A percentile compares a stretch with the other conserved stretches of the same genome.
phyloP scores from a whole-genome alignment of 2,888 invertebrate species.

The Meganola albula region DNA sequence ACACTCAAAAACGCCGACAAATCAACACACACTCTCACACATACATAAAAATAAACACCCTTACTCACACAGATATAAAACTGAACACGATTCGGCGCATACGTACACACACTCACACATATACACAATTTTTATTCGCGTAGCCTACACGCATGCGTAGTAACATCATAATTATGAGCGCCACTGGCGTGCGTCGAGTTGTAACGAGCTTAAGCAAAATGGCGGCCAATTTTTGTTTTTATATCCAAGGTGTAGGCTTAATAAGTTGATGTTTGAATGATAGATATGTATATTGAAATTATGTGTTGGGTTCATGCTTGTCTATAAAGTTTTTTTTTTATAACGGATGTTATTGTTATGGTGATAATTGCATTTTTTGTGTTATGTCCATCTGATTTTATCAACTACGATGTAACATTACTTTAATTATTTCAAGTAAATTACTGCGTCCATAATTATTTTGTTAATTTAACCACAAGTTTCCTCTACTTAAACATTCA shows the following conservation, averaged over 20 bases:
- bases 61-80: constrained; percentile 7
- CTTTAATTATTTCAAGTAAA: too few species aligned
- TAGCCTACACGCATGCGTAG: constrained; percentile 38
- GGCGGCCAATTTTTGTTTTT: constrained; percentile 66
- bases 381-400: too few species aligned
- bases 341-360: too few species aligned
- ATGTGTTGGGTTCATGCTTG: constrained; percentile 31
- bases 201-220: constrained; percentile 76
- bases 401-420: too few species aligned
- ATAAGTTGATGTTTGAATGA: constrained; percentile 47
- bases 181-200: constrained; percentile 73
- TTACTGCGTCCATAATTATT: too few species aligned
- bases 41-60: constrained; percentile 10
- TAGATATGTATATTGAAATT: constrained; percentile 36
- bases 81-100: constrained; percentile 21
- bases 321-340: too few species aligned
- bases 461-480: too few species aligned
- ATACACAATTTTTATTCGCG: constrained; percentile 42
- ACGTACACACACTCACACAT: constrained; percentile 35
- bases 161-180: constrained; percentile 70
- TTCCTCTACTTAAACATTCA: too few species aligned
- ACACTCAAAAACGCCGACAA: constrained; percentile 69
- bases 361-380: too few species aligned
- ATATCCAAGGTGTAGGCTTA: constrained; percentile 54
- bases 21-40: constrained; percentile 38